phyloP scores from a whole-genome alignment of 2,797 vertebrate genomes.

The Diglossa cyanea region DNA sequence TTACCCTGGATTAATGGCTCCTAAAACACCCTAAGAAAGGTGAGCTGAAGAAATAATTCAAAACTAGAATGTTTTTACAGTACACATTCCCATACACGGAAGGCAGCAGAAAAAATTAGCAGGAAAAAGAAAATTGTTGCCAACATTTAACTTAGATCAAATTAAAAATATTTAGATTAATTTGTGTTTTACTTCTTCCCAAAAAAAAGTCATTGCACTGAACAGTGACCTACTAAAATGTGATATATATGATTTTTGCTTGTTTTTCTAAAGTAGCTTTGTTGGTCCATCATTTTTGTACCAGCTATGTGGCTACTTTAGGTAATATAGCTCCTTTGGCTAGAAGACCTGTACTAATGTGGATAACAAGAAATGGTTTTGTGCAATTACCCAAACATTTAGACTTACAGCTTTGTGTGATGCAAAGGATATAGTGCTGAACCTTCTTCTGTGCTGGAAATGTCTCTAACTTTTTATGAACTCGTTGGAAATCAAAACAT shows the following conservation, averaged over 20 bases:
- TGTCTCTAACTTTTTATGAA: background rate
- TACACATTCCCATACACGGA: background rate
- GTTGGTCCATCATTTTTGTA: background rate
- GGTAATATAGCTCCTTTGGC: background rate
- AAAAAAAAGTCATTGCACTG: background rate
- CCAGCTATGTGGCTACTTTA: background rate
- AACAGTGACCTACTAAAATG: background rate
- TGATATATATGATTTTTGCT: background rate
- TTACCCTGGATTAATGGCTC: background rate
- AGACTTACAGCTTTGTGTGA: background rate
- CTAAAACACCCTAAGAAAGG: background rate
- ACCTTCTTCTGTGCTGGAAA: background rate
- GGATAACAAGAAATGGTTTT: background rate
- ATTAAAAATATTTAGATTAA: background rate
- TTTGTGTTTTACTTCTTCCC: background rate
- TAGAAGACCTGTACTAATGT: background rate
- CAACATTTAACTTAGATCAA: background rate
- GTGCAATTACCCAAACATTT: background rate
- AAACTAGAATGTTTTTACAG: background rate
- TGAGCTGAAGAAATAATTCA: background rate
- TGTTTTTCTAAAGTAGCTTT: background rate
- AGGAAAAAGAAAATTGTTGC: background rate
- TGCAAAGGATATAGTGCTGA: background rate
- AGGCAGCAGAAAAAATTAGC: background rate
- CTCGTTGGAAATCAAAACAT: background rate